Conservation (phyloP, 2,797 vertebrate species). For the Hylomyscus alleni region DNA sequence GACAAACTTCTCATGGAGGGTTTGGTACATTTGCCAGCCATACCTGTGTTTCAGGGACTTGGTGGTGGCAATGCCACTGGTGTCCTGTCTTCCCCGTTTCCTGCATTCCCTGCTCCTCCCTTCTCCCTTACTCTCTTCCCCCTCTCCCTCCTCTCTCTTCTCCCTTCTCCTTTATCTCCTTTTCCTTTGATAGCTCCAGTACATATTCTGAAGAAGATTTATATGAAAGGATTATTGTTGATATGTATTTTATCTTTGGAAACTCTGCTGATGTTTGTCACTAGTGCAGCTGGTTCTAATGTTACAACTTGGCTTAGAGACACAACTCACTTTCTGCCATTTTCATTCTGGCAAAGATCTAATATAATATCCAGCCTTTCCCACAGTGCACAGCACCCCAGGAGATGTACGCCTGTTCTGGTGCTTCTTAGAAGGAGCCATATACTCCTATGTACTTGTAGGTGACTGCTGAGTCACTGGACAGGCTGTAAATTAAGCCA, state of each 20-base stretch:
- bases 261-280: conserved; percentile 50
- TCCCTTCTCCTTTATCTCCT: too few species aligned
- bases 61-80: background rate
- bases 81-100: background rate
- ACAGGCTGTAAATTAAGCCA: background rate
- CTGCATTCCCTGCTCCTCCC: background rate
- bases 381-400: background rate
- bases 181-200: background rate
- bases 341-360: conserved; percentile 12
- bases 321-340: background rate
- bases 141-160: background rate
- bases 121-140: too few species aligned
- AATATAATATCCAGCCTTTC: background rate
- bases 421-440: background rate
- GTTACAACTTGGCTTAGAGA: background rate
- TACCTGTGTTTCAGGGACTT: background rate
- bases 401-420: background rate
- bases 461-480: too few species aligned
- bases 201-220: background rate
- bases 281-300: background rate
- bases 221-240: conserved; percentile 23
- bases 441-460: background rate
- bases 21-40: background rate
- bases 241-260: background rate
- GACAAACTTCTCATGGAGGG: background rate